phyloP scores from a whole-genome alignment of 1,140 invertebrate genomes.

The Euwallacea similis region DNA sequence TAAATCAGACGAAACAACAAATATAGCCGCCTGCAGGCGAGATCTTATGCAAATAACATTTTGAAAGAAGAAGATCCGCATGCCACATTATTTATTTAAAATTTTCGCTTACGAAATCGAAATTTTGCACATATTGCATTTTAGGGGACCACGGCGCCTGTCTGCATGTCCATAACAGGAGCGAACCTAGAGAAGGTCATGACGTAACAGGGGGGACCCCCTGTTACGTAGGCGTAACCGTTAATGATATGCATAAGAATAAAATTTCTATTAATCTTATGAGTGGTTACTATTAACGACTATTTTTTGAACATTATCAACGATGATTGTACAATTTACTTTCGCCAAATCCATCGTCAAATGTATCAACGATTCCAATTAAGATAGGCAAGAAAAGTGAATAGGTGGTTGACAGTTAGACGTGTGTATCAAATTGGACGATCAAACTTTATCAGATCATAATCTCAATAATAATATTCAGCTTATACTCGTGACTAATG shows the following conservation, averaged over 20 bases:
- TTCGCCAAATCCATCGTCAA: not conserved
- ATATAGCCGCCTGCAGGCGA: slow-evolving; percentile 4
- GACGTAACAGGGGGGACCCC: too few species aligned
- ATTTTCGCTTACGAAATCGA: not conserved
- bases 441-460: not conserved
- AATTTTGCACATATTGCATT: not conserved
- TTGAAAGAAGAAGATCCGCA: slow-evolving; percentile 19
- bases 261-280: too few species aligned
- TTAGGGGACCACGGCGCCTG: too few species aligned
- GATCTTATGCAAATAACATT: slow-evolving; percentile 17
- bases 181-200: too few species aligned
- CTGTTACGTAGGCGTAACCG: too few species aligned
- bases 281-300: too few species aligned
- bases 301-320: too few species aligned
- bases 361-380: not conserved
- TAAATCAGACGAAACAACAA: slow-evolving; percentile 12
- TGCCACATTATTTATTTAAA: slow-evolving; percentile 1
- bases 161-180: too few species aligned
- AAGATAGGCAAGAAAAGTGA: not conserved
- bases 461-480: not conserved
- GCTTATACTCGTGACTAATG: not conserved
- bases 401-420: not conserved
- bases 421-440: not conserved
- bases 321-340: too few species aligned
- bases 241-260: too few species aligned